phyloP scores from a whole-genome alignment of 2,888 invertebrate species.

The Eupithecia vulgata region DNA sequence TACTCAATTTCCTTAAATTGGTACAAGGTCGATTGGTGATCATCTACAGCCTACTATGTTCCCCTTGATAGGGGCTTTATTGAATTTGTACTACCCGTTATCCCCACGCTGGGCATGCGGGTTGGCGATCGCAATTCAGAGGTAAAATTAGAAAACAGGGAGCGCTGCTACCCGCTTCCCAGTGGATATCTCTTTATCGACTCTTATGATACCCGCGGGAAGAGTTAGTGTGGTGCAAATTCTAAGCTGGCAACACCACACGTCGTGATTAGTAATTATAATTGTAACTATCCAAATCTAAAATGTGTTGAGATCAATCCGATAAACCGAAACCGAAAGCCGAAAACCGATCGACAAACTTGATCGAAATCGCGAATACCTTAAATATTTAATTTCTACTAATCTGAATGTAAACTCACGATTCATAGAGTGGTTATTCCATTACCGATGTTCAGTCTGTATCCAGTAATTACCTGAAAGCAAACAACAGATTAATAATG shows the following conservation, averaged over 20 bases:
- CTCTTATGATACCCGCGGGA: too few relatives aligned
- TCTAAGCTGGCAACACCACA: too few relatives aligned
- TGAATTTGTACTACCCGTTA: too few relatives aligned
- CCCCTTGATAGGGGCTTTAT: not conserved
- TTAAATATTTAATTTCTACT: not conserved
- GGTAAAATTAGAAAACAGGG: too few relatives aligned
- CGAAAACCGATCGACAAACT: not conserved
- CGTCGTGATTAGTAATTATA: too few relatives aligned
- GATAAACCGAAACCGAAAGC: not conserved
- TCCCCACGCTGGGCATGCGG: too few relatives aligned
- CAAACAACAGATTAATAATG: not conserved
- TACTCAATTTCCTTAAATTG: too few relatives aligned
- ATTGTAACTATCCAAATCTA: not conserved
- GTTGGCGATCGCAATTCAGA: too few relatives aligned
- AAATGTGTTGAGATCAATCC: not conserved
- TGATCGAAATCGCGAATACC: not conserved
- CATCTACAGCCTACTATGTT: not conserved
- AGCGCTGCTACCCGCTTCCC: too few relatives aligned
- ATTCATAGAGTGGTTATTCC: not conserved
- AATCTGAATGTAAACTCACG: not conserved
- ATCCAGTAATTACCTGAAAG: conserved; percentile 2
- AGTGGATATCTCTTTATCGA: too few relatives aligned
- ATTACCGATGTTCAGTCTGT: not conserved
- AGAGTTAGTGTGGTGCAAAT: too few relatives aligned
- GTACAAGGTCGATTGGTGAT: too few relatives aligned